Conservation (phyloP, 2,113 vertebrate species). For the Actenoides hombroni region DNA sequence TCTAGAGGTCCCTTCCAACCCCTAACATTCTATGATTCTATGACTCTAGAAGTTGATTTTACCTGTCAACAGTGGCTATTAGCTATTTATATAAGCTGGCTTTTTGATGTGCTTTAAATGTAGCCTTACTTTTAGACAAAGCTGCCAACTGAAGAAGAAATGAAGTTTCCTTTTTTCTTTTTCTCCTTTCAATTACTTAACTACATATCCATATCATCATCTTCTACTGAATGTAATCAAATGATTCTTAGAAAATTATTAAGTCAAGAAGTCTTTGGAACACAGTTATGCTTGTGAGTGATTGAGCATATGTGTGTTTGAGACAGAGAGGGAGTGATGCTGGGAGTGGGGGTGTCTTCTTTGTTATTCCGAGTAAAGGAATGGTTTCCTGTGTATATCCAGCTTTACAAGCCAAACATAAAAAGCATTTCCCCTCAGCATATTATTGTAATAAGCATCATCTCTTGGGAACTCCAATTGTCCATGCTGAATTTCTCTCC, state of each 20-base stretch:
- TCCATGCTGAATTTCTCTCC: slow-evolving; percentile 14
- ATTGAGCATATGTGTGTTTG: background rate
- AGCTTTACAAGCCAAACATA: background rate
- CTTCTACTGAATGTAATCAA: slow-evolving; percentile 46
- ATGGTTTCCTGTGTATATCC: background rate
- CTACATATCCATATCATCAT: slow-evolving; percentile 42
- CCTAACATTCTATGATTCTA: no score
- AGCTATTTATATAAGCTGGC: slow-evolving; percentile 18
- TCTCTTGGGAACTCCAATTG: background rate
- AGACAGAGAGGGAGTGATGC: background rate
- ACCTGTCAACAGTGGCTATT: slow-evolving; percentile 26
- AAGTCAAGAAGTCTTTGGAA: slow-evolving; percentile 27
- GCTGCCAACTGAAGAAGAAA: background rate
- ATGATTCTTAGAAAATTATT: slow-evolving; percentile 49
- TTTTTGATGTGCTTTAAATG: background rate
- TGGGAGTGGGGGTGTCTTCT: background rate
- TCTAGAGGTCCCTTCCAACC: no score
- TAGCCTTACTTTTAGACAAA: slow-evolving; percentile 39
- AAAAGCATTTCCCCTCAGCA: background rate
- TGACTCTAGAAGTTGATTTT: slow-evolving; percentile 24
- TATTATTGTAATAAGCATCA: background rate
- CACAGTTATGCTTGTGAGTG: slow-evolving; percentile 21
- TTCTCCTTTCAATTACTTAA: slow-evolving; percentile 49
- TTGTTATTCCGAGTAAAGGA: background rate
- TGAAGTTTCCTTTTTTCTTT: background rate